A percentile compares a stretch with the other conserved stretches of the same genome.
These are phyloP conservation scores for Pristionchus arcanus DNA, from an alignment of 2,888 invertebrate genomes.

Conservation along the genomic window DNA sequence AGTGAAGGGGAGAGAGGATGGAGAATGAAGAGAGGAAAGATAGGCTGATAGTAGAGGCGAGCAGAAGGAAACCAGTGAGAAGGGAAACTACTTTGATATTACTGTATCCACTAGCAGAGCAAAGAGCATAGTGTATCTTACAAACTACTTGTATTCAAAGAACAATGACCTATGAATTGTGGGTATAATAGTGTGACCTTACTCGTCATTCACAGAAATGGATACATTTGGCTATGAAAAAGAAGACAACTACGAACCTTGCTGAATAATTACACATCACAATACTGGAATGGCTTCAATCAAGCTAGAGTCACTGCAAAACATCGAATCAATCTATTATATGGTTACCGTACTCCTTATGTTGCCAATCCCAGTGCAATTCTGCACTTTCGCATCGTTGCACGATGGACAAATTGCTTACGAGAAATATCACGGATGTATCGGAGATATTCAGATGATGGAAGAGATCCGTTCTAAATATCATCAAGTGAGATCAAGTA, in stretches of 20 bases:
- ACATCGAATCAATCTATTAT: not conserved
- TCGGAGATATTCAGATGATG: conserved; percentile 95
- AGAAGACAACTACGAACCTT: conserved; percentile 39
- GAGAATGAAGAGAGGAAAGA: conserved; percentile 22
- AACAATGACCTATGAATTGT: conserved; percentile 17
- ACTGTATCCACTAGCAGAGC: conserved; percentile 34
- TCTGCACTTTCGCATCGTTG: conserved; percentile 96
- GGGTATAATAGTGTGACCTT: conserved; percentile 11
- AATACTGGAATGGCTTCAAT: conserved; percentile 22
- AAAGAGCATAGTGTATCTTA: not conserved
- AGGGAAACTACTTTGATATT: conserved; percentile 34
- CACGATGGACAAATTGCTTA: conserved; percentile 95
- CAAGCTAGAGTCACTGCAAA: conserved; percentile 1
- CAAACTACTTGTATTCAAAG: conserved; percentile 32
- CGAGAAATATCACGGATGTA: conserved; percentile 95
- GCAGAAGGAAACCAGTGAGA: conserved; percentile 35
- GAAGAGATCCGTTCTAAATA: conserved; percentile 82
- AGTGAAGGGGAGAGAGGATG: not conserved
- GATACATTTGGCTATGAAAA: conserved; percentile 23
- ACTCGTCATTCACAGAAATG: conserved; percentile 40
- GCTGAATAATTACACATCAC: not conserved
- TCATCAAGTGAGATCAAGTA: not conserved
- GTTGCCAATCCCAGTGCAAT: conserved; percentile 91
- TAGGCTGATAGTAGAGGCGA: conserved; percentile 12
- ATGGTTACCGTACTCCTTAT: conserved; percentile 53